These are phyloP conservation scores for Parasteatoda lunata DNA, from an alignment of 2,888 invertebrate genomes.

Conservation along the genomic window DNA sequence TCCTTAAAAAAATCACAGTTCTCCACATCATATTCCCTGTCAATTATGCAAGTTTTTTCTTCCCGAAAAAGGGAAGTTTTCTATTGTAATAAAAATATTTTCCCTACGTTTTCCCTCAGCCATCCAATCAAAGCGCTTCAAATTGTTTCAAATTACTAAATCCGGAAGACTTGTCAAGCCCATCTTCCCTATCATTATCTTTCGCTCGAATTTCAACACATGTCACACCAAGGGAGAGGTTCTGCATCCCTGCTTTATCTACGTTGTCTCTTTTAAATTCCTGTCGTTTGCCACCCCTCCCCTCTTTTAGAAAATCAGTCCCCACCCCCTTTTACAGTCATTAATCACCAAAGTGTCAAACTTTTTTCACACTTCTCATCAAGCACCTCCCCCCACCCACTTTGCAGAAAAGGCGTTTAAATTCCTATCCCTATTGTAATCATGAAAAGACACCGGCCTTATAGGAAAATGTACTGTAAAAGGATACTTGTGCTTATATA, in stretches of 20 bases:
- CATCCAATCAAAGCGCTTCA: constrained; percentile 57
- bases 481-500: constrained; percentile 51
- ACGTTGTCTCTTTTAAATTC: constrained; percentile 64
- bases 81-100: constrained; percentile 60
- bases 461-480: constrained; percentile 48
- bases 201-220: constrained; percentile 59
- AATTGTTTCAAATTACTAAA: constrained; percentile 66
- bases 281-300: constrained; percentile 27
- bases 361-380: constrained; percentile 52
- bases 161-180: constrained; percentile 63
- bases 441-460: constrained; percentile 38
- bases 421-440: constrained; percentile 66
- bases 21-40: constrained; percentile 59
- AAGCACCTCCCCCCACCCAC: neutral
- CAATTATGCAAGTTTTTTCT: constrained; percentile 58
- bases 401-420: constrained; percentile 53
- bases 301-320: constrained; percentile 32
- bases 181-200: constrained; percentile 64
- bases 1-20: constrained; percentile 18
- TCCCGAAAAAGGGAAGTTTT: constrained; percentile 23
- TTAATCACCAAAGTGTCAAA: constrained; percentile 63
- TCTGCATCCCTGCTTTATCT: constrained; percentile 44
- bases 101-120: constrained; percentile 35
- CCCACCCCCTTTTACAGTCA: constrained; percentile 53
- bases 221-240: constrained; percentile 43